These are phyloP conservation scores for Actinostola sp. DNA, from an alignment of 92 coral and sea anemone species.

Conservation along the genomic window DNA sequence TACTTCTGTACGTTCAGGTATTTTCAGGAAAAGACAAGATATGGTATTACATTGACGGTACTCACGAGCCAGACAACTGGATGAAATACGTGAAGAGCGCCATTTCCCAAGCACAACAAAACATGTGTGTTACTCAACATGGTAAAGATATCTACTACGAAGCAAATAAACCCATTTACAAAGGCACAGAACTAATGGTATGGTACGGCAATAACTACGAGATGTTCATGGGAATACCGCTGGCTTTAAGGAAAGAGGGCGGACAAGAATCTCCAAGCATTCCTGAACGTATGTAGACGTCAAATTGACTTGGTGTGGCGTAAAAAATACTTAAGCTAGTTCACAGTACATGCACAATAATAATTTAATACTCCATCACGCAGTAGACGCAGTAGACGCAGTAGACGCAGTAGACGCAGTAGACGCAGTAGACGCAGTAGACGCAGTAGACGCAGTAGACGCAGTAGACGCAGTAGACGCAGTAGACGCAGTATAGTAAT, in stretches of 20 bases:
- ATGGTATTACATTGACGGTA: slow-evolving; percentile 84
- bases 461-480: background rate
- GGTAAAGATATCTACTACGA: slow-evolving; percentile 89
- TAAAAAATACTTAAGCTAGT: background rate
- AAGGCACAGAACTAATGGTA: slow-evolving; percentile 87
- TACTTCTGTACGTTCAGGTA: slow-evolving; percentile 18
- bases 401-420: too few relatives aligned
- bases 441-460: background rate
- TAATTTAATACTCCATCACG: background rate
- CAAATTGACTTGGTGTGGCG: background rate
- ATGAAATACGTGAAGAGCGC: slow-evolving; percentile 94
- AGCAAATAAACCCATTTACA: slow-evolving; percentile 68
- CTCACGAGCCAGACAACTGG: slow-evolving; percentile 86
- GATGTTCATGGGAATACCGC: slow-evolving; percentile 93
- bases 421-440: background rate
- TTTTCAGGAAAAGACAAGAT: slow-evolving; percentile 73
- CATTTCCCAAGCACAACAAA: slow-evolving; percentile 71
- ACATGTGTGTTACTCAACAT: slow-evolving; percentile 87
- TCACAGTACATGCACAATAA: too few relatives aligned
- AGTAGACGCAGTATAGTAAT: background rate
- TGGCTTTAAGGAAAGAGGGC: slow-evolving; percentile 60
- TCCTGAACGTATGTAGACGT: slow-evolving; percentile 17
- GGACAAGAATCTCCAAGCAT: slow-evolving; percentile 8
- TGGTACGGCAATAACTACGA: slow-evolving; percentile 94
- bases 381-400: too few relatives aligned